Conservation (phyloP, 1,140 invertebrate species). For the Patella vulgata region DNA sequence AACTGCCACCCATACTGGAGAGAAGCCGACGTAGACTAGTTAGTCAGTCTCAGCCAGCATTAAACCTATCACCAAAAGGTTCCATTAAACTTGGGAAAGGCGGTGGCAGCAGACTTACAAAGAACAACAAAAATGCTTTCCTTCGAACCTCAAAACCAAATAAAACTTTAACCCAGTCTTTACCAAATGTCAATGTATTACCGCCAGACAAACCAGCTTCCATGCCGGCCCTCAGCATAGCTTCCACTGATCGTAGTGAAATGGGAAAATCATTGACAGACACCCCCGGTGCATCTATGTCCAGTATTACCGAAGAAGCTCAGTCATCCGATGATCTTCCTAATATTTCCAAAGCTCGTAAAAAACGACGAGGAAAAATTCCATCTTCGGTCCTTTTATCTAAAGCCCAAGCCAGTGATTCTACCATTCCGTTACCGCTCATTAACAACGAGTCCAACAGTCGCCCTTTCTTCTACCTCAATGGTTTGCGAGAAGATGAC, state of each 20-base stretch:
- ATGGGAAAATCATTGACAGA: not conserved
- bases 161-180: constrained; percentile 1
- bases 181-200: constrained; percentile 7
- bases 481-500: constrained; percentile 42
- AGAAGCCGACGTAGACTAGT: not conserved
- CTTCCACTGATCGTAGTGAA: constrained; percentile 7
- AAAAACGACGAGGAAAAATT: constrained; percentile 17
- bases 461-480: constrained; percentile 55
- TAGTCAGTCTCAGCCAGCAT: not conserved
- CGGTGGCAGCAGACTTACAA: not conserved
- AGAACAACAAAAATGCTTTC: constrained; percentile 3
- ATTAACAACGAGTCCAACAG: constrained; percentile 41
- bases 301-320: constrained; percentile 7
- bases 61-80: too few relatives aligned
- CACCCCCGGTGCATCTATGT: constrained; percentile 3
- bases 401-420: constrained; percentile 43
- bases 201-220: too few relatives aligned
- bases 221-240: not conserved
- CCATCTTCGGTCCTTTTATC: constrained; percentile 39
- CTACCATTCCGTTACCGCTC: constrained; percentile 45
- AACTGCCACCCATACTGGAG: constrained; percentile 22
- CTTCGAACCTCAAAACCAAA: not conserved
- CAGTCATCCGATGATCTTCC: constrained; percentile 3
- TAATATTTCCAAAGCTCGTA: not conserved
- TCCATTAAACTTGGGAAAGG: not conserved